These are phyloP conservation scores for Gymnopithys bicolor DNA, from an alignment of 2,797 vertebrate genomes.

Conservation along the genomic window DNA sequence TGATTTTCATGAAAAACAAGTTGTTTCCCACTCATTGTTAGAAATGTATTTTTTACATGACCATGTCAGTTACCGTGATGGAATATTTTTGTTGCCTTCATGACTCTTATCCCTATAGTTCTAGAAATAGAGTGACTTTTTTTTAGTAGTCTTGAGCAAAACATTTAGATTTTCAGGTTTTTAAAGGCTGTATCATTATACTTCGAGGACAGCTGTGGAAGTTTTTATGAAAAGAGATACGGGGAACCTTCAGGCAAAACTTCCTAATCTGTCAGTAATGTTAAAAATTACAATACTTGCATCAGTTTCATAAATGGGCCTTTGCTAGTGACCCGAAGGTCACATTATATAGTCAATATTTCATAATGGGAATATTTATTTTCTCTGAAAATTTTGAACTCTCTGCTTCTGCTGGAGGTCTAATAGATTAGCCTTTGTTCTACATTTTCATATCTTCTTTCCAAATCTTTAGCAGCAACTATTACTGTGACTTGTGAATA, in stretches of 20 bases:
- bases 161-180: background rate
- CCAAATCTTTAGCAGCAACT: background rate
- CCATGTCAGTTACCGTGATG: background rate
- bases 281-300: background rate
- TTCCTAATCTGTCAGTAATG: background rate
- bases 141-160: background rate
- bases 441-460: background rate
- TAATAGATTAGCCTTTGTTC: background rate
- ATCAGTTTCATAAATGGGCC: background rate
- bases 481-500: background rate
- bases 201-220: background rate
- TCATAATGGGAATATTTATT: background rate
- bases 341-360: background rate
- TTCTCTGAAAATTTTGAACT: background rate
- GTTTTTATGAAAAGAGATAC: background rate
- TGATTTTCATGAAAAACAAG: background rate
- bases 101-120: background rate
- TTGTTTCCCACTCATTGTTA: background rate
- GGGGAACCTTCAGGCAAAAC: background rate
- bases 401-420: background rate
- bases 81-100: background rate
- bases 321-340: background rate
- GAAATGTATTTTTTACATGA: background rate
- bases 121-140: background rate
- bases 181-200: background rate